Base-by-base conservation (phyloP, 2,113 vertebrate species). In the Chaetodon auriga region DNA sequence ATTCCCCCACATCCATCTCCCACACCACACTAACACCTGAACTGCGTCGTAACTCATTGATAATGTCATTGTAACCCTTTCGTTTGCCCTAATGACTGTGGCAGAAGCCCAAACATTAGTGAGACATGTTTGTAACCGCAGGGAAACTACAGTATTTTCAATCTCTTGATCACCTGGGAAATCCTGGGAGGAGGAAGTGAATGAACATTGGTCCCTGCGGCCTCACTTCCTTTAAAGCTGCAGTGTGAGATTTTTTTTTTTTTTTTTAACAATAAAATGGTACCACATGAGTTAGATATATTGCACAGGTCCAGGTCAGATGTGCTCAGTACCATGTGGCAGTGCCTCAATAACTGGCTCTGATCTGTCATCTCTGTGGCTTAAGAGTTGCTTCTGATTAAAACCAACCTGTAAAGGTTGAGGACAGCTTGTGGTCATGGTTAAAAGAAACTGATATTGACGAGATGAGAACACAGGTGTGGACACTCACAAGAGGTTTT, bases 111-210 rank as follows among this genome's bases (percentile, higher is more conserved):
- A 75, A 54, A 85, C 77, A 76, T 85, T 71, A 81, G 62, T 4
- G 36, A 43, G 49, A 63, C 2, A 80, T 4, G 49, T 71, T 69
- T 70, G 57, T 35, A 68, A 69, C 46, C 23, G 15, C 21, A 66
- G 71, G 68, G 70, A 58, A 75, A 78, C 30, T 41, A 72, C 55
- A 46, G 14, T 19, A 38, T 65, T 71, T 85, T 75, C 55, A 84
- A 65, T 80, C 68, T 3, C 53, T 66, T 53, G 36, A 71, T 84
- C 87, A 65, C 71, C 6, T 23, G 76, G 61, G 75, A 84, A 82
- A 82, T 84, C 65, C 75, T 19, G 48, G 23, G 49, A 74, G 38
- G 45, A 82, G 64, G 75, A 82, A 71, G 68, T 72, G 80, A 86
- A 78, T 68, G 72, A 82, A 55, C 3, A 57, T 45, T 18, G 45